phyloP scores from a whole-genome alignment of 2,797 vertebrate genomes.

The Enteromius mattozi region DNA sequence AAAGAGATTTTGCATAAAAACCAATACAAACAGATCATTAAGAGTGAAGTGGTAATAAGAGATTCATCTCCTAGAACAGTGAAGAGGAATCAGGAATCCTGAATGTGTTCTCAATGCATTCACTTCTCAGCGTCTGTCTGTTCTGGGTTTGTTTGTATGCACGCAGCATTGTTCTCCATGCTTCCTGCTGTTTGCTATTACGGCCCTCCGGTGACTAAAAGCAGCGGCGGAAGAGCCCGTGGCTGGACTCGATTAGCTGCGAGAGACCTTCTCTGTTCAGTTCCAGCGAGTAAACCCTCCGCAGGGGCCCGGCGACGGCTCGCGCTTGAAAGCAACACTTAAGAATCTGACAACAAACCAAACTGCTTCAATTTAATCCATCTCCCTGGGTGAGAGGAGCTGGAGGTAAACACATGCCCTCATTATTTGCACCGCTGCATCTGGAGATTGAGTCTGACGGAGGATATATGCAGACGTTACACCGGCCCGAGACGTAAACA shows the following conservation, averaged over 20 bases:
- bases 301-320: constrained; percentile 76
- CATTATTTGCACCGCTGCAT: constrained; percentile 85
- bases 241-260: constrained; percentile 86
- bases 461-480: neutral
- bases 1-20: too few species aligned
- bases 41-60: neutral
- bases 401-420: constrained; percentile 91
- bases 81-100: neutral
- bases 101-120: neutral
- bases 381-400: constrained; percentile 89
- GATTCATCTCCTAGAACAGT: neutral
- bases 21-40: neutral
- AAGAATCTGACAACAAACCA: constrained; percentile 90
- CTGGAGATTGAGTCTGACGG: constrained; percentile 74
- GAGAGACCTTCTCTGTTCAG: constrained; percentile 86
- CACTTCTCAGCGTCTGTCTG: neutral
- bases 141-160: constrained; percentile 23
- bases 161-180: neutral
- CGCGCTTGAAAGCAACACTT: constrained; percentile 89
- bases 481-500: neutral
- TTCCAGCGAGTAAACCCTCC: constrained; percentile 82
- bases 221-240: constrained; percentile 79
- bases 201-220: constrained; percentile 86
- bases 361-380: constrained; percentile 89
- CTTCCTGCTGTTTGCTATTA: constrained; percentile 80